Evolutionary conservation across 2,113 vertebrate species (phyloP).

Genomic region (Xerus inauris): DNA sequence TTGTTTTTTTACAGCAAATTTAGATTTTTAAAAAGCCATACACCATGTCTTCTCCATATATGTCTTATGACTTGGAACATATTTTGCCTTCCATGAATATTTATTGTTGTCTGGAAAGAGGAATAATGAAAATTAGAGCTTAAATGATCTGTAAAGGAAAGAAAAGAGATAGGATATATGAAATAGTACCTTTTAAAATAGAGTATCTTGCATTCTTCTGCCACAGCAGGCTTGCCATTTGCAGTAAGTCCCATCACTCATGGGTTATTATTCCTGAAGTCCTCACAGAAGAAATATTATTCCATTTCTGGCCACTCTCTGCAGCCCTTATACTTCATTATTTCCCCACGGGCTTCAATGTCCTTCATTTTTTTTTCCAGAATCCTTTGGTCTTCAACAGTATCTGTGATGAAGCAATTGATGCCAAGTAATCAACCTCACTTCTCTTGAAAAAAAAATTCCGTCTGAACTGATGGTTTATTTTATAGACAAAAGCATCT

Average conservation of each 20-base stretch:
- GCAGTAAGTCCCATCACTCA: conserved; percentile 47
- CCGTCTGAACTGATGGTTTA: conserved; percentile 48
- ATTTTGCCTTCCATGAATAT: conserved; percentile 41
- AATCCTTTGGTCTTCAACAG: neutral
- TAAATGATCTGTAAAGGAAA: conserved; percentile 60
- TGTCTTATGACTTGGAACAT: neutral
- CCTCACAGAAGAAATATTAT: conserved; percentile 59
- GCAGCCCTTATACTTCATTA: conserved; percentile 49
- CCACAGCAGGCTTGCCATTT: conserved; percentile 1
- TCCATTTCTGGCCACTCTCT: conserved; percentile 57
- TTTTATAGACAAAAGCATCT: conserved; percentile 73
- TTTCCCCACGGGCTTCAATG: conserved; percentile 52
- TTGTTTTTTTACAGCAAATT: conserved; percentile 37
- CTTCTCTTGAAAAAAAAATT: conserved; percentile 39
- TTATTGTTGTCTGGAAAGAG: conserved; percentile 47
- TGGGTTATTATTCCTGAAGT: conserved; percentile 57
- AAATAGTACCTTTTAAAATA: neutral
- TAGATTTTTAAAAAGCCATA: neutral
- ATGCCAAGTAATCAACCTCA: conserved; percentile 72
- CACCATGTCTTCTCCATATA: neutral
- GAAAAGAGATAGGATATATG: neutral
- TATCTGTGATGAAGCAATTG: conserved; percentile 55
- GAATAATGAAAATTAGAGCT: conserved; percentile 33
- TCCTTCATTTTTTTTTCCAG: conserved; percentile 38
- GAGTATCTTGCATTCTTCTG: neutral